These are phyloP conservation scores for Meles meles DNA, from an alignment of 2,113 vertebrate genomes.

Conservation along the genomic window DNA sequence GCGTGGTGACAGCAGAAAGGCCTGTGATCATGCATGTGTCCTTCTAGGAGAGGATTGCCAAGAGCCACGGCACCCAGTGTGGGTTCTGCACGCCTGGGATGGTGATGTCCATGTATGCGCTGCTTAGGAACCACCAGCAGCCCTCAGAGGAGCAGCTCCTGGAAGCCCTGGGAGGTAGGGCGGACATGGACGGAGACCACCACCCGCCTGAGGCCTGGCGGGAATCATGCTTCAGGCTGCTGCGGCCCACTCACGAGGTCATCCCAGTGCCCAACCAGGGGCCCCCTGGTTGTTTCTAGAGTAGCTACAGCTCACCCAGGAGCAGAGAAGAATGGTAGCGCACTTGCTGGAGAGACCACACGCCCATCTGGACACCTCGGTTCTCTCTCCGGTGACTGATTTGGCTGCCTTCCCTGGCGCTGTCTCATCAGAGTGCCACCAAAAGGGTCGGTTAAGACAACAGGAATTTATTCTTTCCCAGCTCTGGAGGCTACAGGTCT, in stretches of 20 bases:
- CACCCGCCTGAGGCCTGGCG: background rate
- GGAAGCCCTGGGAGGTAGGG: slow-evolving; percentile 83
- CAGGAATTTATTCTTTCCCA: background rate
- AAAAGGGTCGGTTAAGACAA: background rate
- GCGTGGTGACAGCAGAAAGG: background rate
- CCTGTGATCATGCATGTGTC: background rate
- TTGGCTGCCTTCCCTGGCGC: background rate
- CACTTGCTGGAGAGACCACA: background rate
- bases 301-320: background rate
- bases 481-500: background rate
- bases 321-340: background rate
- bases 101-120: slow-evolving; percentile 90
- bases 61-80: slow-evolving; percentile 89
- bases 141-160: slow-evolving; percentile 87
- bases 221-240: background rate
- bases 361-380: background rate
- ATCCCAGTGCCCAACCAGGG: background rate
- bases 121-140: slow-evolving; percentile 86
- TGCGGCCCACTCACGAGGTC: accelerated
- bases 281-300: background rate
- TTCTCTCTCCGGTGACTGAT: background rate
- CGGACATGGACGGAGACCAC: background rate
- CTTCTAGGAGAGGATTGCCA: slow-evolving; percentile 88
- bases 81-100: slow-evolving; percentile 93
- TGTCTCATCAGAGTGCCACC: background rate